Conservation (phyloP, 2,113 vertebrate species). For the Asarcornis scutulata region DNA sequence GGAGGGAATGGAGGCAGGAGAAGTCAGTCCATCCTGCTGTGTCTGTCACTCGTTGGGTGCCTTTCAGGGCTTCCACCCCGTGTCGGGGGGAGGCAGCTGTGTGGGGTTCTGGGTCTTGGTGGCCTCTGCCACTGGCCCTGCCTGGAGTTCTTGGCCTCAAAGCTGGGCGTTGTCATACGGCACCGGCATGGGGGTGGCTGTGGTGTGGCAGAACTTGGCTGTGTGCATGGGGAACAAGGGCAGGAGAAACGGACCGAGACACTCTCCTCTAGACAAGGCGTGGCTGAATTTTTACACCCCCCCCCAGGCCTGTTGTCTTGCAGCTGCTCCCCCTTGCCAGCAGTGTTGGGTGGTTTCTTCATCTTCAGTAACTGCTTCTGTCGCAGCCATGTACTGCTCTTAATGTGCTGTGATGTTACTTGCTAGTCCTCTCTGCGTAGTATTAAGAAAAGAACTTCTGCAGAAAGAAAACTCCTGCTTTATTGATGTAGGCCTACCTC, state of each 20-base stretch:
- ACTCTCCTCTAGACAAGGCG: neutral
- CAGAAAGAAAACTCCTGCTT: neutral
- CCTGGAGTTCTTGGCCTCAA: neutral
- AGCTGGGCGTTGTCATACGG: neutral
- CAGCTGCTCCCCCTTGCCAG: neutral
- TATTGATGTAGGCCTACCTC: neutral
- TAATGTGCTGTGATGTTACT: neutral
- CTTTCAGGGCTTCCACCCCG: neutral
- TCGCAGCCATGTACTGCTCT: neutral
- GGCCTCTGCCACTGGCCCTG: neutral
- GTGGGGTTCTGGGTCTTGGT: neutral
- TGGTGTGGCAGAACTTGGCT: neutral
- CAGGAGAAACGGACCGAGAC: neutral
- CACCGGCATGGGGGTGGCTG: neutral
- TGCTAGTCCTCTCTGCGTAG: neutral
- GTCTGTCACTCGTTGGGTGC: neutral
- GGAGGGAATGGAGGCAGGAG: neutral
- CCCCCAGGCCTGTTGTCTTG: neutral
- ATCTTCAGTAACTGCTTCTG: constrained; percentile 15
- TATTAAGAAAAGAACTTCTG: neutral
- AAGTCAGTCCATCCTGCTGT: neutral
- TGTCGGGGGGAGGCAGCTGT: neutral
- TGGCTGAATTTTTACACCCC: neutral
- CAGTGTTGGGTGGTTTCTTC: neutral
- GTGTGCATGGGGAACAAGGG: neutral